A percentile compares a stretch with the other conserved stretches of the same genome.
Conservation (phyloP, 2,797 vertebrate genomes). For the Crax fasciolata region DNA sequence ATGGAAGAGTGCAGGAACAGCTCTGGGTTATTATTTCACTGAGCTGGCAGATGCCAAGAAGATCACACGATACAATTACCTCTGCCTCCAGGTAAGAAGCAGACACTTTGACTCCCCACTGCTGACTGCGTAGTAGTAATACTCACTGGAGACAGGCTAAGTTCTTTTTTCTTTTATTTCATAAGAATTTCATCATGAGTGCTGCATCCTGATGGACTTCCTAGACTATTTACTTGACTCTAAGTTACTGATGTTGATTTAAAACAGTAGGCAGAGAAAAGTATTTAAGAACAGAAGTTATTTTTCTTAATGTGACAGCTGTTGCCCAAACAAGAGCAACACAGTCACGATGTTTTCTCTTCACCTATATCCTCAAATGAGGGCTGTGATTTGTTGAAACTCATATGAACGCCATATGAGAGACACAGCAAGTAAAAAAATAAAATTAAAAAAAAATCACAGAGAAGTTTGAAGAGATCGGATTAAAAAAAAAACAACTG, state of each 20-base stretch:
- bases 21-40: conserved; percentile 24
- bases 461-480: background rate
- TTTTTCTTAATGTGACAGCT: background rate
- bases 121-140: background rate
- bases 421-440: background rate
- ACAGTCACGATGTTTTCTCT: background rate
- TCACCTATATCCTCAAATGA: background rate
- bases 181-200: background rate
- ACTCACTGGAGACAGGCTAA: background rate
- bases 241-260: background rate
- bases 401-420: background rate
- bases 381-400: background rate
- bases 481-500: background rate
- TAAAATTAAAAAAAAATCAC: background rate
- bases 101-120: background rate
- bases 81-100: conserved; percentile 25
- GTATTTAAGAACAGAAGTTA: background rate
- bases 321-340: background rate
- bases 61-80: background rate
- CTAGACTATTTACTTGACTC: background rate
- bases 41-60: background rate
- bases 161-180: background rate
- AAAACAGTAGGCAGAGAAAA: background rate
- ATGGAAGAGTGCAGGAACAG: background rate
- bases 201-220: background rate